Evolutionary conservation across 2,113 vertebrate genomes (phyloP), one percentile per base, ranked within the genome.

Genomic region (Benitochromis conjunctus): DNA sequence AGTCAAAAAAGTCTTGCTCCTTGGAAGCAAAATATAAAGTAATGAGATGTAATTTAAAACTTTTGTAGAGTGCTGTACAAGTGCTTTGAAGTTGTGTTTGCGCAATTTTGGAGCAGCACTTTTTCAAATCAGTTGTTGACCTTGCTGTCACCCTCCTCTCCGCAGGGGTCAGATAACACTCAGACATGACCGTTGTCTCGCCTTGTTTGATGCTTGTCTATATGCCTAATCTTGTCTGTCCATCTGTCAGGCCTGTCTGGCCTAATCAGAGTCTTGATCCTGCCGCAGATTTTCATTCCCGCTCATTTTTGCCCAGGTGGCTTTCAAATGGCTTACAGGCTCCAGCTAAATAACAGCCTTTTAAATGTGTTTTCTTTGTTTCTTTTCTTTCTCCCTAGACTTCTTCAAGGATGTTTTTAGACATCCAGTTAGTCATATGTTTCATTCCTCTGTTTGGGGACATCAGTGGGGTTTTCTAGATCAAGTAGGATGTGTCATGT

Each of bases 241-340:
- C 96, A 96, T 97, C 95, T 97, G 96, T 93, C 91, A 84, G 82
- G 83, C 62, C 82, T 89, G 94, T 94, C 95, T 94, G 86, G 92
- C 80, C 93, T 85, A 86, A 95, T 95, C 93, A 93, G 56, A 85
- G 60, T 81, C 83, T 91, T 86, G 80, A 88, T 90, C 92, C 74
- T 4, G 4, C 71, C 80, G 31, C 82, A 87, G 84, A 86, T 85
- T 91, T 85, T 69, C 53, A 69, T 79, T 26, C 38, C 74, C 19
- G 29, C 76, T 54, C 12, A 0, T 76, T 58, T 66, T 62, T 41
- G 41, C 41, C 84, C 89, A 91, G 81, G 91, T 94, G 82, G 83
- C 87, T 82, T 86, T 92, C 80, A 86, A 87, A 91, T 76, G 48
- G 76, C 19, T 85, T 77, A 82, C 11, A 80, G 53, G 53, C 84